A percentile compares a stretch with the other conserved stretches of the same genome.
Conservation (phyloP, 64 coral and sea anemone genomes). For the Pocillopora verrucosa region DNA sequence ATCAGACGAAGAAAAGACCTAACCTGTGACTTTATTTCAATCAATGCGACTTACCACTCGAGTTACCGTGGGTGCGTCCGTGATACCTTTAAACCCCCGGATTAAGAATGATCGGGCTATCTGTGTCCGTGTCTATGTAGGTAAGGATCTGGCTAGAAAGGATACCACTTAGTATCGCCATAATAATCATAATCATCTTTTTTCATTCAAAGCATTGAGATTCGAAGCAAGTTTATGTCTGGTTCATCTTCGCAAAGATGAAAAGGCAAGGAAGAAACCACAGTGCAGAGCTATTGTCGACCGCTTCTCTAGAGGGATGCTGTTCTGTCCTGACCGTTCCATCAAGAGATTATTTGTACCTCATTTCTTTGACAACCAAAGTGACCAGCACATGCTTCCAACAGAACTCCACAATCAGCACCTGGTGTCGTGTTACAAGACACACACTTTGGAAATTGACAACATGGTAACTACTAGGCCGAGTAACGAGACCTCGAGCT, state of each 20-base stretch:
- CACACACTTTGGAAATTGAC: constrained; percentile 1
- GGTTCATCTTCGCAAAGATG: neutral
- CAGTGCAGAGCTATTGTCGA: neutral
- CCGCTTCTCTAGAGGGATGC: neutral
- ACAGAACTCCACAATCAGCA: neutral
- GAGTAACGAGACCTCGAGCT: neutral
- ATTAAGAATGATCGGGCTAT: too few species aligned
- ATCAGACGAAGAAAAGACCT: too few species aligned
- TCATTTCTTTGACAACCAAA: neutral
- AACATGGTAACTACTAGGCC: neutral
- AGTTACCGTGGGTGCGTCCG: too few species aligned
- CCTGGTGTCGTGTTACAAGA: neutral
- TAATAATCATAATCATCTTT: neutral
- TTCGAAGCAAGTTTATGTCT: neutral
- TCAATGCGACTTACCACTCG: too few species aligned
- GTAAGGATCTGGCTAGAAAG: too few species aligned
- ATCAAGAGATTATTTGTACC: neutral
- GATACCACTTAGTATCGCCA: too few species aligned
- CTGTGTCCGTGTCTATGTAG: too few species aligned
- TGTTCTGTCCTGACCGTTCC: neutral
- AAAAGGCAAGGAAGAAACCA: neutral
- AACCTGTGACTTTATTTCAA: too few species aligned
- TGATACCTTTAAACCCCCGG: too few species aligned
- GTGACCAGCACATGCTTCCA: neutral
- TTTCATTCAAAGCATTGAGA: neutral